Base-by-base conservation (phyloP, 2,888 invertebrate genomes). In the Ypsolopha sequella region DNA sequence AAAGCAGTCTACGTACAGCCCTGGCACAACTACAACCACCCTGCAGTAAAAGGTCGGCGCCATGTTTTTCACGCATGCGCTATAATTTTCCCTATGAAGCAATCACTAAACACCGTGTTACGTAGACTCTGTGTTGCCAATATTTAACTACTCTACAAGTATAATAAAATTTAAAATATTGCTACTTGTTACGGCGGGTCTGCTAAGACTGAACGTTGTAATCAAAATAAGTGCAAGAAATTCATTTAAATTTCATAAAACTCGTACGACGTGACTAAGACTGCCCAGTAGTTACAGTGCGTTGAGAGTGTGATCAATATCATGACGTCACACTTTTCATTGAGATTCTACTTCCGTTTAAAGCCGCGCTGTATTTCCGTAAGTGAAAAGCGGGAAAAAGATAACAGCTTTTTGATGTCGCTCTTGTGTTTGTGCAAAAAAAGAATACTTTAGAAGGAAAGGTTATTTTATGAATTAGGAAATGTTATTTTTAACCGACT, bases 21-120 rank as follows among this genome's bases (percentile, higher is more conserved):
- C 81, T 77, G 77, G 55, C 43, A 36, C 44, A 54, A 56, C 53
- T 4, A 24, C 62, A 66, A 61, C 69, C 68, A 71, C 77, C 80
- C 81, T 74, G 77, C 77, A 76, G 70, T 69, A 69, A 76, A 38
- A 33, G 73, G 70, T 70, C 71, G 70, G 68, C 68, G 81, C 81
- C 81, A 84, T 82, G 62, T 79, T 80, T 76, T 73, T 60, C 71
- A 67, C 85, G 85, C 85, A 81, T 84, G 85, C 85, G 85, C 73
- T 52, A 51, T 58, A 59, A 66, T 65, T 70, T 68, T 66, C 67
- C 61, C 60, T 61, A 60, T 60, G 64, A 66, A 66, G 72, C 70
- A 81, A 81, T 82, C 78, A 76, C 80, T 84, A 80, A 51, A 71
- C 65, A 60, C 63, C 60, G 56, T 57, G 58, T 64, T 66, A 69